Percentiles rank a stretch among this genome's conserved stretches.
Conservation (phyloP, 1,140 invertebrate species). For the Scaptomyza hsui region DNA sequence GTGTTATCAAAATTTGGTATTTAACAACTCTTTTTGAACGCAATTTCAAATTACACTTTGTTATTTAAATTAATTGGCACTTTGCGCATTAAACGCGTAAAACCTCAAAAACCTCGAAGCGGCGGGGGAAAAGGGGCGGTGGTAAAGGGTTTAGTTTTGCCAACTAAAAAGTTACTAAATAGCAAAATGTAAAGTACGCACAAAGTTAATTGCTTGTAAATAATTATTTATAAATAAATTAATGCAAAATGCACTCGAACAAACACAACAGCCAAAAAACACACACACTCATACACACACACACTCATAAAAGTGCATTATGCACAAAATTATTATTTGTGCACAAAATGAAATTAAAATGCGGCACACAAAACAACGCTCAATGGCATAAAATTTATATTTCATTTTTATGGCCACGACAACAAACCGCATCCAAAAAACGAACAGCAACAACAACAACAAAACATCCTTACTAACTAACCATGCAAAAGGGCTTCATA, state of each 20-base stretch:
- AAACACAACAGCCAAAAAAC: slow-evolving; percentile 23
- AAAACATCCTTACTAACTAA: slow-evolving; percentile 23
- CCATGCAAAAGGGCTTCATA: slow-evolving; percentile 35
- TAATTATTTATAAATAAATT: slow-evolving; percentile 78
- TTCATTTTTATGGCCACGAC: slow-evolving; percentile 43
- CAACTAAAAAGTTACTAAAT: slow-evolving; percentile 43
- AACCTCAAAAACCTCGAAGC: slow-evolving; percentile 25
- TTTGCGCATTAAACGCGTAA: slow-evolving; percentile 40
- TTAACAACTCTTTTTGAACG: background rate
- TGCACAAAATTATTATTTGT: slow-evolving; percentile 68
- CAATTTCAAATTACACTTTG: slow-evolving; percentile 19
- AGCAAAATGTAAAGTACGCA: slow-evolving; percentile 48
- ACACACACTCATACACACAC: slow-evolving; percentile 48
- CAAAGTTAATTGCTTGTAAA: slow-evolving; percentile 79
- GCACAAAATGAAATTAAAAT: slow-evolving; percentile 70
- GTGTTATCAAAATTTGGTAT: slow-evolving; percentile 1
- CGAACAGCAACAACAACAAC: background rate
- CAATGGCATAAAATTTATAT: slow-evolving; percentile 17
- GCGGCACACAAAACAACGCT: slow-evolving; percentile 38
- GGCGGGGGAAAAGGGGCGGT: no score
- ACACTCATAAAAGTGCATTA: slow-evolving; percentile 17
- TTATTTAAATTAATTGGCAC: slow-evolving; percentile 45
- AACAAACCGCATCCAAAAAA: slow-evolving; percentile 43
- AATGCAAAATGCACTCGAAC: slow-evolving; percentile 66
- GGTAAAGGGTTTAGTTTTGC: no score